Conservation (phyloP, 2,888 invertebrate genomes). For the Strigamia crassipes region DNA sequence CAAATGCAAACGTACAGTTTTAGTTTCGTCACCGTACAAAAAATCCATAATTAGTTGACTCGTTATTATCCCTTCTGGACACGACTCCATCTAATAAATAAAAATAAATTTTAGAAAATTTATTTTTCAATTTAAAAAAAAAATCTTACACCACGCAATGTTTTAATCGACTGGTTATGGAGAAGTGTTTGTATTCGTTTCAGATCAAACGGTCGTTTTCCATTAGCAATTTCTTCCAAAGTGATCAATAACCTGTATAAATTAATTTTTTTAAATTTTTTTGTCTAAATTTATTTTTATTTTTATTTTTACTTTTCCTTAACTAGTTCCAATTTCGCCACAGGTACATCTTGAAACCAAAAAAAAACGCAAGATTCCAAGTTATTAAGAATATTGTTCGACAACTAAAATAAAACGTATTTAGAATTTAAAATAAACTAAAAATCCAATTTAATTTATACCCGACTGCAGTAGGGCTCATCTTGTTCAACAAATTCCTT, state of each 20-base stretch:
- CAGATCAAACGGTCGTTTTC: constrained; percentile 68
- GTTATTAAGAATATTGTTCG: constrained; percentile 73
- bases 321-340: constrained; percentile 69
- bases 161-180: constrained; percentile 64
- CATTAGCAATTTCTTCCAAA: constrained; percentile 60
- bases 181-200: constrained; percentile 74
- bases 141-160: constrained; percentile 12
- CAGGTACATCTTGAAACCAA: constrained; percentile 75
- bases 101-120: constrained; percentile 46
- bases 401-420: constrained; percentile 63
- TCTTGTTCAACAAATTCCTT: constrained; percentile 79
- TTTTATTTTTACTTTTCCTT: constrained; percentile 55
- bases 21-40: constrained; percentile 70
- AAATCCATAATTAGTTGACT: constrained; percentile 80
- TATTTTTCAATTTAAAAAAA: neutral
- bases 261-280: neutral
- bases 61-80: constrained; percentile 77
- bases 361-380: constrained; percentile 72
- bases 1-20: neutral
- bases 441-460: constrained; percentile 56
- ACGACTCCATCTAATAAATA: constrained; percentile 67
- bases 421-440: neutral
- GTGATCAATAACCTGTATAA: constrained; percentile 52
- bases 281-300: neutral
- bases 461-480: constrained; percentile 79